phyloP scores from a whole-genome alignment of 2,888 invertebrate species.

The Magallana nippona region DNA sequence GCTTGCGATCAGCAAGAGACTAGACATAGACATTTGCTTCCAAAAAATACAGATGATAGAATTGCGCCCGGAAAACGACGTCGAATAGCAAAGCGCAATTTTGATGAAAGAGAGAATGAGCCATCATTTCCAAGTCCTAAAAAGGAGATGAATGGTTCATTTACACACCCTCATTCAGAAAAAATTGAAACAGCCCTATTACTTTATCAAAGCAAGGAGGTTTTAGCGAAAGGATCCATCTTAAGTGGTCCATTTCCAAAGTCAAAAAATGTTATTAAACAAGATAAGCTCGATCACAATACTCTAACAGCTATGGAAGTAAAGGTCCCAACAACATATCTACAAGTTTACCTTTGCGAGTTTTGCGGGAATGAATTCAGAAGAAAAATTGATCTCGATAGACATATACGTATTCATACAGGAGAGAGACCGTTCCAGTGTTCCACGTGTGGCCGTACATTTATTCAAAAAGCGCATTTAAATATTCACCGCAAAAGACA shows the following conservation, averaged over 20 bases:
- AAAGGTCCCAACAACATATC: neutral
- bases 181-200: no score
- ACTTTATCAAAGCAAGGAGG: no score
- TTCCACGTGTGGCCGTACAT: neutral
- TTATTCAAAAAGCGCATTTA: constrained; percentile 2
- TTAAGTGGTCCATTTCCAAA: neutral
- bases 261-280: neutral
- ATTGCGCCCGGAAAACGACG: no score
- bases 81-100: no score
- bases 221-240: neutral
- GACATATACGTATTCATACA: neutral
- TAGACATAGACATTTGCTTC: no score
- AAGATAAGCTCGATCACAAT: no score
- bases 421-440: constrained; percentile 39
- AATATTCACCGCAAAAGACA: neutral
- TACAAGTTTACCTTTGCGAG: constrained; percentile 7
- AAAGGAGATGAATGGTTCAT: no score
- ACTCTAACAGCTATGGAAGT: neutral
- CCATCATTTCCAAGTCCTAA: no score
- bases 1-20: no score
- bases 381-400: constrained; percentile 8
- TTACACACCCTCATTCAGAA: no score
- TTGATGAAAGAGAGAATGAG: no score
- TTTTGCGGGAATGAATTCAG: neutral
- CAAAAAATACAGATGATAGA: no score